Conservation (phyloP, 2,113 vertebrate genomes). For the Chunga burmeisteri region DNA sequence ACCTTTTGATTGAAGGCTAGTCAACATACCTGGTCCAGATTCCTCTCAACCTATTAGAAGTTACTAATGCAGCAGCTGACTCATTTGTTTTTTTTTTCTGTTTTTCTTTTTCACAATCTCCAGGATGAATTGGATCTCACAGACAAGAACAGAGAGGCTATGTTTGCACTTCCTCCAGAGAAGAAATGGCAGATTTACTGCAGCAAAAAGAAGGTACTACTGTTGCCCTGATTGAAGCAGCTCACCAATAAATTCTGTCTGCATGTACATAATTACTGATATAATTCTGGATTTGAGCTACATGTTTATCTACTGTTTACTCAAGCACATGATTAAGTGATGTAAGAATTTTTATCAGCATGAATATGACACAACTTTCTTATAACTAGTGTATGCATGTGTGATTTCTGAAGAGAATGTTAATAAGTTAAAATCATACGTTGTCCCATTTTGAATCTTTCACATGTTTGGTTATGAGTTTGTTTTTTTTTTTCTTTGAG, state of each 20-base stretch:
- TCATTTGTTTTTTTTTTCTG: not conserved
- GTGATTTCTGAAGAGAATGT: not conserved
- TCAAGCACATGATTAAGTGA: not conserved
- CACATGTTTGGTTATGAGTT: not conserved
- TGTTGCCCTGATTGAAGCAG: not conserved
- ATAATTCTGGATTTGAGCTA: not conserved
- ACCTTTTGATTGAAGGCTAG: not conserved
- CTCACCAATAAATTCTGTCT: not conserved
- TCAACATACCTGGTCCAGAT: not conserved
- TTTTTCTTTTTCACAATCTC: not conserved
- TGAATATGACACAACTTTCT: not conserved
- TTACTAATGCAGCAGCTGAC: not conserved
- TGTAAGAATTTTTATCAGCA: not conserved
- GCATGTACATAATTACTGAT: not conserved
- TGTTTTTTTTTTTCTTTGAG: not conserved
- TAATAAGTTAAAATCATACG: not conserved
- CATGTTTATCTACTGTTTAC: not conserved
- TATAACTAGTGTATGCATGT: not conserved
- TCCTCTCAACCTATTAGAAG: not conserved
- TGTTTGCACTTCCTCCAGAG: slow-evolving; percentile 95
- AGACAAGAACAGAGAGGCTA: slow-evolving; percentile 95
- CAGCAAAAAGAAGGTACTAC: slow-evolving; percentile 95
- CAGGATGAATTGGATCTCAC: slow-evolving; percentile 98
- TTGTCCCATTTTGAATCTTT: not conserved
- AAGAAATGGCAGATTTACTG: slow-evolving; percentile 99